phyloP scores from a whole-genome alignment of 2,888 invertebrate genomes.

The Brachyopa scutellaris region DNA sequence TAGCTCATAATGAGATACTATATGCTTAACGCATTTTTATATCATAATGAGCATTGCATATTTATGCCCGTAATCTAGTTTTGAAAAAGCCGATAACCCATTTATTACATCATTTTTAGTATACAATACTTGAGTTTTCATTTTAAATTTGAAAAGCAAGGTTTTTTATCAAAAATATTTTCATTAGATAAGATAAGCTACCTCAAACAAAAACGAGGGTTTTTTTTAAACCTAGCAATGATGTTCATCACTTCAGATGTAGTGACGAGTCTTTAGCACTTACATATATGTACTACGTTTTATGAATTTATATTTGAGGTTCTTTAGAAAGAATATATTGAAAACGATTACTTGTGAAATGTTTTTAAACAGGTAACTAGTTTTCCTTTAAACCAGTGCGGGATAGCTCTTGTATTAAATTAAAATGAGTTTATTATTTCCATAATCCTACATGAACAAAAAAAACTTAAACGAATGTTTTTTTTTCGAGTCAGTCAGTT shows the following conservation, averaged over 20 bases:
- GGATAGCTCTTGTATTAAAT: background rate
- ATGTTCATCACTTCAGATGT: background rate
- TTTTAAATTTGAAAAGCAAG: background rate
- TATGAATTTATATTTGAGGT: background rate
- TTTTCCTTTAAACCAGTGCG: background rate
- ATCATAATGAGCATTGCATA: too few relatives aligned
- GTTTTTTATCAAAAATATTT: constrained; percentile 30
- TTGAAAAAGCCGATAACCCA: background rate
- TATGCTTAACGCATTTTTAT: too few relatives aligned
- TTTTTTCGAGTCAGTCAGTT: background rate
- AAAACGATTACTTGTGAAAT: background rate
- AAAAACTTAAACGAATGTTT: background rate
- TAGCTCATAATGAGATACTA: too few relatives aligned
- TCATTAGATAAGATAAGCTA: constrained; percentile 35
- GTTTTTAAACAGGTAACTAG: background rate
- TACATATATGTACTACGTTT: too few relatives aligned
- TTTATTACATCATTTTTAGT: constrained; percentile 18
- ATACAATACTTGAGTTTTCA: background rate
- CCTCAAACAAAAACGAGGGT: background rate
- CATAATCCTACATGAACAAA: background rate
- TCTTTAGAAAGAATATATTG: background rate
- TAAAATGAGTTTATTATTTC: background rate
- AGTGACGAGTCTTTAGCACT: background rate
- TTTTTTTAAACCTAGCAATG: background rate
- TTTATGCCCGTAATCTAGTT: background rate